A percentile compares a stretch with the other conserved stretches of the same genome.
These are phyloP conservation scores for Cryptoprocta ferox DNA, from an alignment of 2,797 vertebrate species.

Conservation along the genomic window DNA sequence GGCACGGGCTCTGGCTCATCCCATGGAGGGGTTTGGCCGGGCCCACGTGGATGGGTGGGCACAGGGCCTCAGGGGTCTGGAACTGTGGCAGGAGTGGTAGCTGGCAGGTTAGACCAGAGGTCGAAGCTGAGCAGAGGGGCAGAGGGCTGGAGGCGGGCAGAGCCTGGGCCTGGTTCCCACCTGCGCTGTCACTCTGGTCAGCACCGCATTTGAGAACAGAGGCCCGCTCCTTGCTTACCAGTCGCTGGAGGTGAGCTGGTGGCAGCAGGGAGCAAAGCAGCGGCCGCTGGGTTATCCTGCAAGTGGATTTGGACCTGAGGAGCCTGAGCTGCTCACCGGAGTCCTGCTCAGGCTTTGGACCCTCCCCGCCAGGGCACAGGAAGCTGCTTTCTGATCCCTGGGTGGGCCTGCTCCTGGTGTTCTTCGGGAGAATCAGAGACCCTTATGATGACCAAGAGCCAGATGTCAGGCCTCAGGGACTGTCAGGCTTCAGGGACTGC, in stretches of 20 bases:
- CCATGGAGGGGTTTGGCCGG: not conserved
- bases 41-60: not conserved
- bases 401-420: rapidly evolving
- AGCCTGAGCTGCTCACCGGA: not conserved
- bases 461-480: not conserved
- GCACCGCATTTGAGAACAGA: not conserved
- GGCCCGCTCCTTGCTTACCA: rapidly evolving
- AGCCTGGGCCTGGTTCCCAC: not conserved
- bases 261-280: not conserved
- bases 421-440: not conserved
- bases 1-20: no score
- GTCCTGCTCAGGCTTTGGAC: not conserved
- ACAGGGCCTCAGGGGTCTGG: not conserved
- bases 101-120: not conserved
- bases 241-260: not conserved
- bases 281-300: not conserved
- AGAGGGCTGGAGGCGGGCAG: not conserved
- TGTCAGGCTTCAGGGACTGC: not conserved
- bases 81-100: not conserved
- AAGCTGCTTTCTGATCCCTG: not conserved
- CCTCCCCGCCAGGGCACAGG: not conserved
- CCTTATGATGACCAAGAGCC: not conserved
- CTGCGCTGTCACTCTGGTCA: not conserved
- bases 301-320: not conserved
- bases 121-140: not conserved